These are phyloP conservation scores for Opisthograptis luteolata DNA, from an alignment of 2,888 invertebrate genomes.

Conservation along the genomic window DNA sequence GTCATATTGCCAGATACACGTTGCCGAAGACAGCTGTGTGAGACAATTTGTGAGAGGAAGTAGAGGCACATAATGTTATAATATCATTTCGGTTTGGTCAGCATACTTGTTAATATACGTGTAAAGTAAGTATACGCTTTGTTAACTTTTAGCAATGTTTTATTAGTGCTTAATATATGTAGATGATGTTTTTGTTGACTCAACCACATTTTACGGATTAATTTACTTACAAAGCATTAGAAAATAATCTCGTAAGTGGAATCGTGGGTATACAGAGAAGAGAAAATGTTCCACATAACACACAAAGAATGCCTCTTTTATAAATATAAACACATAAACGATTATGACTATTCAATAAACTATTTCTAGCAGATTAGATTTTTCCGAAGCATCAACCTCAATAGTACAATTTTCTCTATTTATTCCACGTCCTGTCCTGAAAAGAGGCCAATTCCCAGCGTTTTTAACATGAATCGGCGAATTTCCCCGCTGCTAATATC, in stretches of 20 bases:
- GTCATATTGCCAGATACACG: constrained; percentile 21
- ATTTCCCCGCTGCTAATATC: constrained; percentile 27
- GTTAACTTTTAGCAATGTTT: too few relatives aligned
- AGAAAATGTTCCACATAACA: too few relatives aligned
- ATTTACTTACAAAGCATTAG: too few relatives aligned
- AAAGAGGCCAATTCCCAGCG: constrained; percentile 29
- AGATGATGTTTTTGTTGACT: too few relatives aligned
- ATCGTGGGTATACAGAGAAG: too few relatives aligned
- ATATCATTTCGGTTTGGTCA: background rate
- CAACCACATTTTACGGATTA: too few relatives aligned
- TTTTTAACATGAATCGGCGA: constrained; percentile 30
- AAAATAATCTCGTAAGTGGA: too few relatives aligned
- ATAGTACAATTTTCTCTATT: constrained; percentile 9
- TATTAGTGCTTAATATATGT: too few relatives aligned
- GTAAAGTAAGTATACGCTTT: too few relatives aligned
- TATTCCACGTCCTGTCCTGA: constrained; percentile 22
- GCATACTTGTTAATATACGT: too few relatives aligned
- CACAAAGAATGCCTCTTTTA: too few relatives aligned
- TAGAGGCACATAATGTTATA: background rate
- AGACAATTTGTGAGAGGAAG: constrained; percentile 8
- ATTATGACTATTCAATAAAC: background rate
- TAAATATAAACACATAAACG: too few relatives aligned
- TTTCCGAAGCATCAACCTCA: background rate
- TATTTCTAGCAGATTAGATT: background rate
- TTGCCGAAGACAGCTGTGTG: constrained; percentile 19